These are phyloP conservation scores for Dasypolia templi DNA, from an alignment of 2,888 invertebrate species.

Conservation along the genomic window DNA sequence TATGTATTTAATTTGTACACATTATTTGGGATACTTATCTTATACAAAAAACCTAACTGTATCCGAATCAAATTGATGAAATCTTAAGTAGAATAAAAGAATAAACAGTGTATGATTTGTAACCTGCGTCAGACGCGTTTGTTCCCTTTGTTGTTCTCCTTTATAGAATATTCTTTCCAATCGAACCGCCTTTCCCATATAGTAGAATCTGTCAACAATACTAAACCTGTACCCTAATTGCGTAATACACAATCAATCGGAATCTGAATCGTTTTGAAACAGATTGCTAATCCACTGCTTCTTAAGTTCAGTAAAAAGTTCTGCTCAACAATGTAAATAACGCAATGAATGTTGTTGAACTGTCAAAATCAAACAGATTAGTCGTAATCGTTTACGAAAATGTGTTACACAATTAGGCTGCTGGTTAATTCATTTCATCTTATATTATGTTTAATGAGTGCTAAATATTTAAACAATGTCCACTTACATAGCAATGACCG, in stretches of 20 bases:
- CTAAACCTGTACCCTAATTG: no score
- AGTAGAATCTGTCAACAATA: conserved; percentile 80
- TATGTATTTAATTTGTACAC: background rate
- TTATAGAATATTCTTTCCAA: conserved; percentile 86
- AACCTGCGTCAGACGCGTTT: conserved; percentile 86
- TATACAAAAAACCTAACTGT: background rate
- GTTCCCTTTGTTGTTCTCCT: conserved; percentile 84
- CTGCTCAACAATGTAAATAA: no score
- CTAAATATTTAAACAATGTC: conserved; percentile 2
- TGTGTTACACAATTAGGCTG: no score
- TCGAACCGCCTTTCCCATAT: conserved; percentile 85
- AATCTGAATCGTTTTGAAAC: no score
- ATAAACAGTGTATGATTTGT: conserved; percentile 2
- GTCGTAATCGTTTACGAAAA: no score
- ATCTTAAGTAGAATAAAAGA: background rate
- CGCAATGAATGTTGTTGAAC: no score
- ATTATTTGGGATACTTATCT: background rate
- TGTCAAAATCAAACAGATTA: no score
- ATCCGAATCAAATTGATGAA: background rate
- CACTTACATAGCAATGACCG: conserved; percentile 87
- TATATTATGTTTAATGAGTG: background rate
- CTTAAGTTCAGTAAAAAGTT: no score
- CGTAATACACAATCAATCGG: no score
- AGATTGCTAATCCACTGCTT: no score
- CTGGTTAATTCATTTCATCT: conserved; percentile 5